phyloP scores from a whole-genome alignment of 2,797 vertebrate species.

The Galagoides demidoff region DNA sequence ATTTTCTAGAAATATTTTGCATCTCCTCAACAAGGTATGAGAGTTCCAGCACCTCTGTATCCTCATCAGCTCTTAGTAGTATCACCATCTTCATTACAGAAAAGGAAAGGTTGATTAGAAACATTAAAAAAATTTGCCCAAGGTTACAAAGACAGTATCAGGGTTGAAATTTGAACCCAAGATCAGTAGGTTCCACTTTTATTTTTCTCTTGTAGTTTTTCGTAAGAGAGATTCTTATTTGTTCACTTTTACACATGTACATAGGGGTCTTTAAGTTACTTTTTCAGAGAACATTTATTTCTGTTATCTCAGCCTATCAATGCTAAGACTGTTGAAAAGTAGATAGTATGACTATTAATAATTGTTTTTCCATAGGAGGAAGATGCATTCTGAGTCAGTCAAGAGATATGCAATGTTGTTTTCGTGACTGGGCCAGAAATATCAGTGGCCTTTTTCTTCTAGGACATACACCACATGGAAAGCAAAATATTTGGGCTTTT shows the following conservation, averaged over 20 bases:
- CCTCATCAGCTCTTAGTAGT: background rate
- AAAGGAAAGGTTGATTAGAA: background rate
- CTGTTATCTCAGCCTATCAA: background rate
- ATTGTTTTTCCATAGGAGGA: background rate
- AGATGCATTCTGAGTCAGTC: background rate
- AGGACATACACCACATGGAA: background rate
- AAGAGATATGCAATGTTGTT: background rate
- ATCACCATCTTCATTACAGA: background rate
- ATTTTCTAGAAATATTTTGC: background rate
- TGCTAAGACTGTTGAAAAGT: constrained; percentile 11
- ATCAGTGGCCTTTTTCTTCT: background rate
- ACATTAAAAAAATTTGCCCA: background rate
- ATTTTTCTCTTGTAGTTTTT: background rate
- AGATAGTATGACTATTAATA: background rate
- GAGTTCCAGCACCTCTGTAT: background rate
- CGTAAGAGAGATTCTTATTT: background rate
- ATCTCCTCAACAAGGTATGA: background rate
- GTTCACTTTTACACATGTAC: background rate
- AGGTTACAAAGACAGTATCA: background rate
- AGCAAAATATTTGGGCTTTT: constrained; percentile 23
- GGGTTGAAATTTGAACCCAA: background rate
- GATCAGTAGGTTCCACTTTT: background rate
- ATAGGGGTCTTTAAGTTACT: background rate
- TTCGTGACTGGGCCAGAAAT: background rate
- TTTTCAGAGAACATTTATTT: constrained; percentile 28